These are phyloP conservation scores for Arbacia lixula DNA, from an alignment of 53 echinoderm and acorn worm genomes.

Conservation along the genomic window DNA sequence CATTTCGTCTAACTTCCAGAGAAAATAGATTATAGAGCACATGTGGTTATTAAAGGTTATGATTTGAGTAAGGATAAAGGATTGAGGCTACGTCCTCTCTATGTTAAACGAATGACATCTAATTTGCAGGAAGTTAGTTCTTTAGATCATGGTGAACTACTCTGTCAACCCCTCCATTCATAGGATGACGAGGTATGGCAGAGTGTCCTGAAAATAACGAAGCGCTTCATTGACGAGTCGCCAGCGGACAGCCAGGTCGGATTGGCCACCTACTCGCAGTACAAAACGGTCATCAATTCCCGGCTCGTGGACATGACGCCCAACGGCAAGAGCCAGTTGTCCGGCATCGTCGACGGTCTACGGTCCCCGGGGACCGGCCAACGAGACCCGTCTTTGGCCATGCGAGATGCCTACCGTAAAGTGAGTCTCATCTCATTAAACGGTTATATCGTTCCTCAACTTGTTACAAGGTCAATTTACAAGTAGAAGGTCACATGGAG, in stretches of 20 bases:
- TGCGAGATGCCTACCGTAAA: slow-evolving; percentile 3
- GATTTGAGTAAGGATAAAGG: no score
- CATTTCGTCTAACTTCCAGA: no score
- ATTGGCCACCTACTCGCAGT: not conserved
- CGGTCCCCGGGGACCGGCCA: not conserved
- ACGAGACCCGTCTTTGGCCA: not conserved
- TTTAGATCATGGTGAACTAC: no score
- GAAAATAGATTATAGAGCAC: no score
- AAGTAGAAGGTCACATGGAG: no score
- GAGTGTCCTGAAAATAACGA: slow-evolving; percentile 7
- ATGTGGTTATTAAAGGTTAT: no score
- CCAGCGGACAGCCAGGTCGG: slow-evolving; percentile 22
- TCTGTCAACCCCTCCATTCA: no score
- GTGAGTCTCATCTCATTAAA: slow-evolving; percentile 16
- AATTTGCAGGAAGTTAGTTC: no score
- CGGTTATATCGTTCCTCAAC: no score
- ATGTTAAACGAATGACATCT: no score
- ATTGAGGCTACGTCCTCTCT: no score
- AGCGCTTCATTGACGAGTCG: slow-evolving; percentile 35
- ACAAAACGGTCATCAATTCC: not conserved
- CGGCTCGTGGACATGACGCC: slow-evolving; percentile 13
- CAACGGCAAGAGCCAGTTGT: not conserved
- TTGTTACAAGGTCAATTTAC: no score
- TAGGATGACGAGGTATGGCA: slow-evolving; percentile 43
- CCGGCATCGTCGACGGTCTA: not conserved